These are phyloP conservation scores for Gryllus longicercus DNA, from an alignment of 2,888 invertebrate species.

Conservation along the genomic window DNA sequence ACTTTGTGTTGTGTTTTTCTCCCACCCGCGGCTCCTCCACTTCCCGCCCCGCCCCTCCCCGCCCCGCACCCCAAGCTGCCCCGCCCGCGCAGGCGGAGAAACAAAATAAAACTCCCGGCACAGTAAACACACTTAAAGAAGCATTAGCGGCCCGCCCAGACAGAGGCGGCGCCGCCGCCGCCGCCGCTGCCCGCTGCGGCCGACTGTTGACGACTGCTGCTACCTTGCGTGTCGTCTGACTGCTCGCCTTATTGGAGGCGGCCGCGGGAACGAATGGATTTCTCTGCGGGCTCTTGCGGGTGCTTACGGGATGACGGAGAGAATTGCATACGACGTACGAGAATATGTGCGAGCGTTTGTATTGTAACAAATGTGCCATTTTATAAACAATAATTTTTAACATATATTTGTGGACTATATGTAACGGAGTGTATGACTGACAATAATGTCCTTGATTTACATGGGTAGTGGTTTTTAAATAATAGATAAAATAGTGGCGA, in stretches of 20 bases:
- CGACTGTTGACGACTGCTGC: neutral
- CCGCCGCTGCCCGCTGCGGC: neutral
- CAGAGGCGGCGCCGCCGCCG: neutral
- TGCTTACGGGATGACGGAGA: too few species aligned
- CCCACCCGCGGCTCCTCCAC: neutral
- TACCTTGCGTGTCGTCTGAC: neutral
- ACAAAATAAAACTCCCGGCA: constrained; percentile 4
- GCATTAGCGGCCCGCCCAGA: neutral
- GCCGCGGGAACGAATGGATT: too few species aligned
- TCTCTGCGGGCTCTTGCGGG: too few species aligned
- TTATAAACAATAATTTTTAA: too few species aligned
- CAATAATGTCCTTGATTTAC: too few species aligned
- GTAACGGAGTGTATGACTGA: too few species aligned
- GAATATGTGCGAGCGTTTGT: too few species aligned
- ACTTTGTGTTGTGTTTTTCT: constrained; percentile 1
- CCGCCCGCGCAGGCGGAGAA: neutral
- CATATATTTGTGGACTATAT: too few species aligned
- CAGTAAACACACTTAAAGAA: constrained; percentile 17
- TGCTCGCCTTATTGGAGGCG: neutral
- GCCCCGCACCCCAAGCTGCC: neutral
- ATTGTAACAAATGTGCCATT: too few species aligned
- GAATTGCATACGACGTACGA: too few species aligned
- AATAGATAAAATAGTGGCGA: too few species aligned
- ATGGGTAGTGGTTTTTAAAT: too few species aligned
- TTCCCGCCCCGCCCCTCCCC: neutral